phyloP scores from a whole-genome alignment of 2,113 vertebrate species.

The Suricata suricatta region DNA sequence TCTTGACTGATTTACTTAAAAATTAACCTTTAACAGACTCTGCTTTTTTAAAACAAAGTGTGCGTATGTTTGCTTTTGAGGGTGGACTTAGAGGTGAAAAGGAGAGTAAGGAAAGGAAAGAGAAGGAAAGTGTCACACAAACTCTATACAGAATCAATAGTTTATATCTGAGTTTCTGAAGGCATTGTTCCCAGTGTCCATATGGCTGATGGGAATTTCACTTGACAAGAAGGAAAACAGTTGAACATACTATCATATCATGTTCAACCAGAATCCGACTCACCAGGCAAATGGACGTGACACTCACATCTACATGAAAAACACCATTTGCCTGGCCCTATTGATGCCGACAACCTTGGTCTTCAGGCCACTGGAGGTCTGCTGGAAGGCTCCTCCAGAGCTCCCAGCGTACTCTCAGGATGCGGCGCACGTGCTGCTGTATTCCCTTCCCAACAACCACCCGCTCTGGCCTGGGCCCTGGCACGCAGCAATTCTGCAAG shows the following conservation, averaged over 20 bases:
- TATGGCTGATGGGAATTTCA: neutral
- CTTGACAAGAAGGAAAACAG: conserved; percentile 8
- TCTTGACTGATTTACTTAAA: neutral
- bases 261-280: neutral
- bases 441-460: neutral
- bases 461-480: neutral
- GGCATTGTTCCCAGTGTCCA: neutral
- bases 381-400: neutral
- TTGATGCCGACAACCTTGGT: neutral
- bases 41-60: neutral
- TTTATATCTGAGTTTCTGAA: conserved; percentile 38
- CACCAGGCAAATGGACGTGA: neutral
- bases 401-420: neutral
- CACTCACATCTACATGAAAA: neutral
- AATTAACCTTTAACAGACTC: neutral
- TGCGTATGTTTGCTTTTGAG: neutral
- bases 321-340: neutral
- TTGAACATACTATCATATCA: neutral
- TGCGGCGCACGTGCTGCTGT: neutral
- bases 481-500: neutral
- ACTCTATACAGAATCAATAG: neutral
- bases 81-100: neutral
- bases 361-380: neutral
- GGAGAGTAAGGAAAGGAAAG: neutral
- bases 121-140: neutral